Base-by-base conservation (phyloP, 2,113 vertebrate genomes). In the Benitochromis conjunctus region DNA sequence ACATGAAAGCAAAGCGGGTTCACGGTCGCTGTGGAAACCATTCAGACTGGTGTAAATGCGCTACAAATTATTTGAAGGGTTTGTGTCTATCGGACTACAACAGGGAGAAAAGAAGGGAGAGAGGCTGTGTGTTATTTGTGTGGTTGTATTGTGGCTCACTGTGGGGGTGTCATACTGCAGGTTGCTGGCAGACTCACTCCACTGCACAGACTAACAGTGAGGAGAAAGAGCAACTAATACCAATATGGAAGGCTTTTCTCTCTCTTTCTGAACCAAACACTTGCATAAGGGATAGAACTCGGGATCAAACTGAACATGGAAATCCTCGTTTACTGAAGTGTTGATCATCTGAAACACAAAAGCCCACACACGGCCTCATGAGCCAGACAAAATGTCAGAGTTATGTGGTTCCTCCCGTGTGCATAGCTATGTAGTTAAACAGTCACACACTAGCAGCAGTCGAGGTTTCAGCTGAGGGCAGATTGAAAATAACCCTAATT, bases 161-260 rank as follows among this genome's bases (percentile, higher is more conserved):
- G 95, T 95, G 94, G 95, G 95, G 93, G 94, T 94, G 94, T 94
- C 93, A 95, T 89, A 84, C 77, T 92, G 93, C 89, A 92, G 92
- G 87, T 93, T 94, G 91, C 85, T 92, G 86, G 89, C 91, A 85
- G 83, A 85, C 71, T 85, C 79, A 88, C 83, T 89, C 66, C 29
- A 80, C 48, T 55, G 90, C 69, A 87, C 85, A 88, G 69, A 84
- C 53, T 54, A 89, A 77, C 77, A 62, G 79, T 48, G 69, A 90
- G 56, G 74, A 86, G 66, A 56, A 77, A 79, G 62, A 62, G 64
- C 51, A 58, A 56, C 55, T 21, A 69, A 91, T 55, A 53, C 69
- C 85, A 74, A 78, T 46, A 85, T 55, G 51, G 71, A 81, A 58
- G 80, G 53, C 51, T 64, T 53, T 54, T 79, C 36, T 43, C 19